Evolutionary conservation across 2,888 invertebrate genomes (phyloP).

Genomic region (Barypeithes pellucidus): DNA sequence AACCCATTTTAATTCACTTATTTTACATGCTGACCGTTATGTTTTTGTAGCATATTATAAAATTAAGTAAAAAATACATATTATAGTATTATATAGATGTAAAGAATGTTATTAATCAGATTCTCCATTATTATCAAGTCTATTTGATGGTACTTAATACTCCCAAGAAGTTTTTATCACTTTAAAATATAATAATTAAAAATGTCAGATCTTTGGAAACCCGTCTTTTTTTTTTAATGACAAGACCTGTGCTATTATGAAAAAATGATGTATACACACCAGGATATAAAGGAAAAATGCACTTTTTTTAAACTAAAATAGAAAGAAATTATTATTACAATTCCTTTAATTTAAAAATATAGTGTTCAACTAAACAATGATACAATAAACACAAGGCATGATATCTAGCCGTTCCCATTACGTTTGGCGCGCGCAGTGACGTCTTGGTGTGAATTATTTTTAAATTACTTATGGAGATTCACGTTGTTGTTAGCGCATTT

Average conservation of each 20-base stretch:
- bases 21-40: slow-evolving; percentile 19
- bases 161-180: slow-evolving; percentile 67
- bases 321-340: too few species aligned
- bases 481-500: too few species aligned
- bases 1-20: neutral
- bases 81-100: slow-evolving; percentile 48
- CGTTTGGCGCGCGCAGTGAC: too few species aligned
- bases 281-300: too few species aligned
- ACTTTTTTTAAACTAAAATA: too few species aligned
- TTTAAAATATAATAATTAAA: slow-evolving; percentile 68
- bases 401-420: too few species aligned
- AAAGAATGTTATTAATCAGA: slow-evolving; percentile 60
- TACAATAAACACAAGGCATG: too few species aligned
- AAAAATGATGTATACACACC: too few species aligned
- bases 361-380: too few species aligned
- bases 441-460: too few species aligned
- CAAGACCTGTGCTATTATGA: neutral
- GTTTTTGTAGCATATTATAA: slow-evolving; percentile 36
- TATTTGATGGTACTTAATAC: slow-evolving; percentile 67
- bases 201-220: slow-evolving; percentile 68
- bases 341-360: too few species aligned
- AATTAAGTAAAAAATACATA: slow-evolving; percentile 45
- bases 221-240: slow-evolving; percentile 54
- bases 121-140: slow-evolving; percentile 48
- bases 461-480: too few species aligned